Evolutionary conservation across 2,797 vertebrate genomes (phyloP), one percentile per base, ranked within the genome.

Genomic region (Steatocranus sp.): DNA sequence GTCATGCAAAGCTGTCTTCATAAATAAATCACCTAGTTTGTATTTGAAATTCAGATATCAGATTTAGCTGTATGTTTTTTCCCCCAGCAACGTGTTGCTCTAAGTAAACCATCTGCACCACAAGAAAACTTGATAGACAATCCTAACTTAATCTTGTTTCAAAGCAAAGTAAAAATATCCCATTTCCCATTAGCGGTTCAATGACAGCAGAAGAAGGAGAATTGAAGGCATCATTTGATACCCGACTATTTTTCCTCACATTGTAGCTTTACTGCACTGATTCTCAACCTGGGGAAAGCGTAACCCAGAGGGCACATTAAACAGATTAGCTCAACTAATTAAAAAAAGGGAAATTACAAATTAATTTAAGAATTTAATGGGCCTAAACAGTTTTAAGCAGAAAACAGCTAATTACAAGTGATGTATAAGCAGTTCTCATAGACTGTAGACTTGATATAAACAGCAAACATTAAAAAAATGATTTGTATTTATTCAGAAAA

Each of bases 161-260:
- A 32, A 32, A 82, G 79, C 11, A 50, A 23, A 43, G 38, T 23
- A 23, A 38, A 34, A 41, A 56, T 17, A 25, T 15, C 4, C 32
- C 50, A 51, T 75, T 41, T 27, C 43, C 11, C 27, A 56, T 43
- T 49, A 83, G 46, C 46, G 27, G 48, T 30, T 74, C 51, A 79
- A 46, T 75, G 58, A 78, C 50, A 83, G 18, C 23, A 76, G 41
- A 74, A 50, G 30, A 81, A 61, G n/a, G 9, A 27, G n/a, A 30
- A 78, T 49, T n/a, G 15, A 73, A 30, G 48, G 41, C 48, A 63
- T 74, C 76, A 50, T 83, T 84, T 89, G 46, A 49, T 70, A 53
- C 74, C 75, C 1, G 1, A 58, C 54, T 85, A 77, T 90, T 88
- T 76, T 79, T 81, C 58, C 70, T 86, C 63, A 78, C 38, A 84